Evolutionary conservation across 2,113 vertebrate species (phyloP), one percentile per base, ranked within the genome.

Genomic region (Neodontobutis hainanensis): DNA sequence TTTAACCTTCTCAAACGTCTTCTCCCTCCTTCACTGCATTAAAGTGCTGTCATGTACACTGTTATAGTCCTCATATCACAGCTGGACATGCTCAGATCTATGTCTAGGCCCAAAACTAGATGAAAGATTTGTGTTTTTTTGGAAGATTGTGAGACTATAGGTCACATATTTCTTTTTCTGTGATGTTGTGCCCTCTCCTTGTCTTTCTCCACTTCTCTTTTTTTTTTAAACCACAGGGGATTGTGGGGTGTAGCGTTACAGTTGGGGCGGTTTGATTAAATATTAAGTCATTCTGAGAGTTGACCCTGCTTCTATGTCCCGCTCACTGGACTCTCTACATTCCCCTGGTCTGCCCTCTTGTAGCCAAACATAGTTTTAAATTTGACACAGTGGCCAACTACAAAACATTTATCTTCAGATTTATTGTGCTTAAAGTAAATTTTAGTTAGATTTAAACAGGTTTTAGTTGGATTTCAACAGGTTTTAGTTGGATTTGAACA

Each of bases 211-310:
- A n/a, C 56, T 70, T 51, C 50, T 81, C 65, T 80, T 67, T 56
- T 74, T 51, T 58, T 9, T 4, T 46, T 38, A 4, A 40, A 70
- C 68, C 81, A 42, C 43, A 48, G 78, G 75, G 82, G 65, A 63
- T 85, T 77, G 79, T 66, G 79, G 60, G 66, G 85, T 88, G 81
- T 87, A 63, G 65, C 47, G 81, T 89, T 85, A 57, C 87, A 27
- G 12, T 36, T 73, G 69, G 68, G 48, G 65, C 19, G 27, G 64
- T 35, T 51, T 87, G 76, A 89, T 90, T 88, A 88, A 88, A 90
- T 89, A 87, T 89, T 85, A 83, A 89, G 59, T 55, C 76, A 83
- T 87, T 80, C 78, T 81, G 73, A 85, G 83, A 82, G 70, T 65
- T 67, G 83, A 84, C 78, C 83, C 77, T 47, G n/a, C 42, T 74